phyloP scores from a whole-genome alignment of 2,113 vertebrate genomes.

The Galbula dea region DNA sequence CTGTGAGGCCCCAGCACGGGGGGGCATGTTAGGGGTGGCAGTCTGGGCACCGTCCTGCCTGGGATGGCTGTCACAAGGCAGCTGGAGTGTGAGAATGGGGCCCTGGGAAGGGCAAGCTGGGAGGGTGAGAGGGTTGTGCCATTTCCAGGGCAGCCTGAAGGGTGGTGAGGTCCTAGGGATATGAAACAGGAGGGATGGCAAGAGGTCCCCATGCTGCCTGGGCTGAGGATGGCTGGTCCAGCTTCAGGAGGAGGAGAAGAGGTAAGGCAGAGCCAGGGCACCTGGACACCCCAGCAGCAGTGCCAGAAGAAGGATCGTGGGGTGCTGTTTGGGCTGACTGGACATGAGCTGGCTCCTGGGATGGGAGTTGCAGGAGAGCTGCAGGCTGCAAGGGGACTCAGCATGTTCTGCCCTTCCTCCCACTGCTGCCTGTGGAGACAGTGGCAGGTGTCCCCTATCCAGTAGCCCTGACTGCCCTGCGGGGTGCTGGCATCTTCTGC shows the following conservation, averaged over 20 bases:
- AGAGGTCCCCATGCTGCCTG: neutral
- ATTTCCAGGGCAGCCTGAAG: neutral
- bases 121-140: neutral
- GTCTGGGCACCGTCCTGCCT: neutral
- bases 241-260: neutral
- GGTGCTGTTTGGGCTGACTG: neutral
- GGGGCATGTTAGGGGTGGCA: neutral
- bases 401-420: neutral
- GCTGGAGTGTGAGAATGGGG: accelerated
- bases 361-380: neutral
- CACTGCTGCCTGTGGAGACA: accelerated
- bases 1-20: neutral
- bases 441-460: no score
- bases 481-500: neutral
- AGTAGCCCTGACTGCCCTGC: neutral
- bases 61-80: neutral
- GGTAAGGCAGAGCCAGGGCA: neutral
- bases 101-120: neutral
- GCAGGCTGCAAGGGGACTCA: neutral
- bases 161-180: neutral
- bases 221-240: neutral
- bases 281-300: neutral
- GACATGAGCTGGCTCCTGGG: neutral
- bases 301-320: neutral
- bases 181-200: neutral